These are phyloP conservation scores for Monochamus alternatus DNA, from an alignment of 2,888 invertebrate species.

Conservation along the genomic window DNA sequence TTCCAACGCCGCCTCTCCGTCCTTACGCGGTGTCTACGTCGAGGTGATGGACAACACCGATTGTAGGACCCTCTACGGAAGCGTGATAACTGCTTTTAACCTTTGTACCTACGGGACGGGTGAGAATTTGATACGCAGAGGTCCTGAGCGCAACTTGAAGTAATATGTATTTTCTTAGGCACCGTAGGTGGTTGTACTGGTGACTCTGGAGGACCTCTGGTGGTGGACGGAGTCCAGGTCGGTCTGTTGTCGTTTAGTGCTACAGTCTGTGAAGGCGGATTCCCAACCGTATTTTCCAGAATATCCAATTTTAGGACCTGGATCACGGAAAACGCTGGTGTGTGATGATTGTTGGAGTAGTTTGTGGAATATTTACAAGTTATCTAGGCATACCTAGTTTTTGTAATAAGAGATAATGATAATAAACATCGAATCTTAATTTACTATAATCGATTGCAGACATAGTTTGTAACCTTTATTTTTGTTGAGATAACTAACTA, in stretches of 20 bases:
- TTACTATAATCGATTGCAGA: too few species aligned
- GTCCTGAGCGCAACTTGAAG: neutral
- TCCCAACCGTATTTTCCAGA: slow-evolving; percentile 65
- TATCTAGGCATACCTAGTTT: too few species aligned
- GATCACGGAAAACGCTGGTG: slow-evolving; percentile 11
- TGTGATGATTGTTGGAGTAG: neutral
- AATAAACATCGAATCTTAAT: too few species aligned
- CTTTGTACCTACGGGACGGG: slow-evolving; percentile 70
- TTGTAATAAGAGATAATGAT: too few species aligned
- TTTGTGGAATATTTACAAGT: too few species aligned
- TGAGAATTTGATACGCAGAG: neutral
- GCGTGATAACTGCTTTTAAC: slow-evolving; percentile 67
- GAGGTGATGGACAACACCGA: slow-evolving; percentile 68
- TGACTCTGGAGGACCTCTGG: slow-evolving; percentile 52
- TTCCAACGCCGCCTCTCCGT: slow-evolving; percentile 65
- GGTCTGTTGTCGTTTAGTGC: neutral
- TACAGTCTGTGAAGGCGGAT: slow-evolving; percentile 60
- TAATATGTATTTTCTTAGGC: neutral
- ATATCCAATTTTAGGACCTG: slow-evolving; percentile 51
- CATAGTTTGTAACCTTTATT: too few species aligned
- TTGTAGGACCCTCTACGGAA: slow-evolving; percentile 69
- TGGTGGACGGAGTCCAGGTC: slow-evolving; percentile 2
- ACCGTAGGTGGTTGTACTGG: slow-evolving; percentile 41
- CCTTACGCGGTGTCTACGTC: slow-evolving; percentile 67
- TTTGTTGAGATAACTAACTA: too few species aligned